Evolutionary conservation across 2,888 invertebrate species (phyloP), one percentile per base, ranked within the genome.

Genomic region (Stenurella melanura): DNA sequence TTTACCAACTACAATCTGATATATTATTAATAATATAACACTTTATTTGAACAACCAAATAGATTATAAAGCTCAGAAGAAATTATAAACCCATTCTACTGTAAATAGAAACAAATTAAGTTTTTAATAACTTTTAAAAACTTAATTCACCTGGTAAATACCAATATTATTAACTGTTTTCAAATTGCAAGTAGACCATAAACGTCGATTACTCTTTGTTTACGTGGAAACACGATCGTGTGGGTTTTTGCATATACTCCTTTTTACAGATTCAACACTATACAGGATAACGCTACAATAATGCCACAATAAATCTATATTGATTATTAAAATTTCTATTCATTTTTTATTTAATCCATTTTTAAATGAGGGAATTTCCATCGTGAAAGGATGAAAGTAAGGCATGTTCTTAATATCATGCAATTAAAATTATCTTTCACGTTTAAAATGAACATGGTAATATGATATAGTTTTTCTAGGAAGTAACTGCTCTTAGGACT

Each of bases 121-220:
- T 64, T 64, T 64, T 64, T 64, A 34, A 17, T 17, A 30, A 17
- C 64, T 17, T 19, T 42, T 34, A 64, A 64, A 64, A 64, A 64
- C 34, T 42, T 64, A 64, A 64, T 64, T 38, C 42, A 7, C 42
- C 42, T 21, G 56, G 56, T 30, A 56, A 68, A 56, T 56, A 57
- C 56, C 54, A 56, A 42, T 17, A 21, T 21, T 68, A 57, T 56
- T 68, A 68, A 68, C 68, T 68, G 56, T 68, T 68, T 54, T 68
- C 17, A 68, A 26, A 68, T 30, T 68, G 30, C 56, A 26, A 68
- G 56, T 56, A 68, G 68, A 68, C 56, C 68, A 56, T 68, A 68
- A 68, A 68, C 68, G 64, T 64, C 64, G 38, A 64, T 64, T 64
- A 50, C 18, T 18, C 64, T 42, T 64, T 64, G 38, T 64, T 42